Evolutionary conservation across 1,140 invertebrate species (phyloP).

Genomic region (Platyscapa corneri): DNA sequence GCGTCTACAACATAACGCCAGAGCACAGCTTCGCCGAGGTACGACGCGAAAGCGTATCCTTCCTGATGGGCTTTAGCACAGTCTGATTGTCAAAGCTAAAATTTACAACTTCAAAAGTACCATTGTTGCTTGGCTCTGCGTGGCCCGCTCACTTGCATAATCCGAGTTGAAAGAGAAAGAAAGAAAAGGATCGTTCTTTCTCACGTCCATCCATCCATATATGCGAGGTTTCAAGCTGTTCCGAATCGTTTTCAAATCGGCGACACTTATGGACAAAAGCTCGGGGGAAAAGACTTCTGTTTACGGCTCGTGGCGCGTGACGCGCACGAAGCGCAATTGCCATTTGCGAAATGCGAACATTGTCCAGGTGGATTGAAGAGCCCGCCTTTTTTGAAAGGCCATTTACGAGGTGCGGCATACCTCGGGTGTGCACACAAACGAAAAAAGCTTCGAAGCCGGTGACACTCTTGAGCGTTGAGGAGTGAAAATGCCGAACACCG

Average conservation of each 20-base stretch:
- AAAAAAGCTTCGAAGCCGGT: not conserved
- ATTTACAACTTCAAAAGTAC: too few relatives aligned
- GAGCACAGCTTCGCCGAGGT: not conserved
- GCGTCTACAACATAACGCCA: not conserved
- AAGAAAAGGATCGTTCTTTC: not conserved
- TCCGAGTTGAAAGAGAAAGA: too few relatives aligned
- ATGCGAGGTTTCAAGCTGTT: not conserved
- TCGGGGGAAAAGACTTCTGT: not conserved
- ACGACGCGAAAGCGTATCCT: too few relatives aligned
- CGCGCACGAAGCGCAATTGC: constrained; percentile 51
- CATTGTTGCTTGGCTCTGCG: too few relatives aligned
- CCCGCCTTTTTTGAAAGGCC: not conserved
- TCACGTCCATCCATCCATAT: too few relatives aligned
- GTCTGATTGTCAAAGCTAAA: not conserved
- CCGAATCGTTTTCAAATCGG: not conserved
- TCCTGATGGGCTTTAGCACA: too few relatives aligned
- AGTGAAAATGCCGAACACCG: not conserved
- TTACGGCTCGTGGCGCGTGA: not conserved
- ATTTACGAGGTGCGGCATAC: not conserved
- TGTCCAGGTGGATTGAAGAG: not conserved
- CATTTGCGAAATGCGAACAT: constrained; percentile 54
- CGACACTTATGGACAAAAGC: too few relatives aligned
- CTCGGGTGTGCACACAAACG: not conserved
- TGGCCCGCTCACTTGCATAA: too few relatives aligned
- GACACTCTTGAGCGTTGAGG: not conserved